Evolutionary conservation across 2,888 invertebrate genomes (phyloP), one percentile per base, ranked within the genome.

Genomic region (Eristalinus aeneus): DNA sequence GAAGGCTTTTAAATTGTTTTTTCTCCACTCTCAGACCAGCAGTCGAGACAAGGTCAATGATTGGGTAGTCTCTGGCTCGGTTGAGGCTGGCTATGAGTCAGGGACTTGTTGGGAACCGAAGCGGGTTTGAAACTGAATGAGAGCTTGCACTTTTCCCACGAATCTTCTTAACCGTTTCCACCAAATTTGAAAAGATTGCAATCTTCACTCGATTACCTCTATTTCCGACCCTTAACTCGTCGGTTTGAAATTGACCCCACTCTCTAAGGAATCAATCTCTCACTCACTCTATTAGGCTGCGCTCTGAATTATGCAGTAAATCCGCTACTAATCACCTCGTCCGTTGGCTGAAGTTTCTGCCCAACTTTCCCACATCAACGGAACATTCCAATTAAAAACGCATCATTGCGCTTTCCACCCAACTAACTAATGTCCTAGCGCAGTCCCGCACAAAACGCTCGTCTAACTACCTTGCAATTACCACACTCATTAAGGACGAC

Each of bases 381-480:
- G 68, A 68, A 53, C 32, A 60, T 76, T 39, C 27, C 60, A 85
- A 80, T 85, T 80, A 73, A 85, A 85, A 76, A 73, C 80, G 80
- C 68, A 77, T 85, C 85, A 77, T 36, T 71, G 72, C 36, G 8
- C 67, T 60, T 68, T 58, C 22, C 22, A 20, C 58, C 68, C 27
- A 22, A 31, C 64, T 53, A 32, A 63, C 32, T 23, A 71, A 16
- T 46, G 39, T 46, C 61, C 34, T 16, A 39, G n/a, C 27, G 27
- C 23, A 27, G 46, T 36, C 60, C n/a, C 65, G 20, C 53, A 60
- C 54, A 39, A 73, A 61, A 71, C 56, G 61, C n/a, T n/a, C 27
- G 56, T 71, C 64, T 64, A 85, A 80, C 71, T 85, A 80, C 80
- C 76, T 64, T 63, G 56, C 80, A 77, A 85, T 85, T 80, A 73